phyloP scores from a whole-genome alignment of 2,888 invertebrate species.

The Nemurella pictetii region DNA sequence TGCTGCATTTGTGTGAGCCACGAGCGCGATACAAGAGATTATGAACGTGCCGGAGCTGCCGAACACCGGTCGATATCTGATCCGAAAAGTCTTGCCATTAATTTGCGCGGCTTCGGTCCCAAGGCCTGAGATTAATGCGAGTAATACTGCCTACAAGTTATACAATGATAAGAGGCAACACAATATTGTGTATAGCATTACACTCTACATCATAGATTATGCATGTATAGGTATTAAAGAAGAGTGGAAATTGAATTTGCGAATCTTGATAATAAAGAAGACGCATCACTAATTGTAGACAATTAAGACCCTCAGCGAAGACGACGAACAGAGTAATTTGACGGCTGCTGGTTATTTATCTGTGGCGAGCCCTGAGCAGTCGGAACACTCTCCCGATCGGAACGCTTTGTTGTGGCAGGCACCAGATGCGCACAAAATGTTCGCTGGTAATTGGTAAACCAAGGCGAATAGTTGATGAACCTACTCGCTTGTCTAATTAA shows the following conservation, averaged over 20 bases:
- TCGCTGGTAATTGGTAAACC: background rate
- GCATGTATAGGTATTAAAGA: too few species aligned
- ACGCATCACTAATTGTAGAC: background rate
- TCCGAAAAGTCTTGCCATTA: background rate
- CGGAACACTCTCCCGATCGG: background rate
- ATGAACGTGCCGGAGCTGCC: background rate
- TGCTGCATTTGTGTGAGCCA: too few species aligned
- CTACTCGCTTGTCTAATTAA: background rate
- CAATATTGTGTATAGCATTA: background rate
- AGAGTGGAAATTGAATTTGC: background rate
- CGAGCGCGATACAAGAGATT: background rate
- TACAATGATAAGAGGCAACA: too few species aligned
- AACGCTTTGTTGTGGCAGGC: background rate
- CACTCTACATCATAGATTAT: too few species aligned
- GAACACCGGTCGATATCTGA: background rate
- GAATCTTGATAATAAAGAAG: background rate
- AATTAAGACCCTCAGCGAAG: background rate
- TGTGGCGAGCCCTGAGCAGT: background rate
- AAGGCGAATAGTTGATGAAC: background rate
- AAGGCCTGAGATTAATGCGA: background rate
- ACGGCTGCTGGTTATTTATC: too few species aligned
- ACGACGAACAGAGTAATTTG: too few species aligned
- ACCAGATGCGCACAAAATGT: background rate
- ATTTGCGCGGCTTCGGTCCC: background rate
- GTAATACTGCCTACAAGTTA: background rate